phyloP scores from a whole-genome alignment of 2,113 vertebrate species.

The Oreocharis arfaki region DNA sequence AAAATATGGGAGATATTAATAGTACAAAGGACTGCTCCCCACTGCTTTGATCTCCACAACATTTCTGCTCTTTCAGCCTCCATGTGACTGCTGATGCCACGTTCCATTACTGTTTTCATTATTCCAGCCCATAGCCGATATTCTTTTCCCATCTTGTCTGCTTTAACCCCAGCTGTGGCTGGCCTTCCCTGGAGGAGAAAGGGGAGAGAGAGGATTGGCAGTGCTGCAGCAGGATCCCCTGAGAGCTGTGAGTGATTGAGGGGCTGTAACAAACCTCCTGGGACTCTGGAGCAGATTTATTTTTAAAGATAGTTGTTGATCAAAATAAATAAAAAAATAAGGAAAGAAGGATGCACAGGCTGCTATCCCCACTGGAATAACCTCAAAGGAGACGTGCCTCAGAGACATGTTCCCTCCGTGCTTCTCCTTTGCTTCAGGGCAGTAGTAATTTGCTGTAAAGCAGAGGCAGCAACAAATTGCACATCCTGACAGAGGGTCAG shows the following conservation, averaged over 20 bases:
- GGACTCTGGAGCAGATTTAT: background rate
- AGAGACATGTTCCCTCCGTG: background rate
- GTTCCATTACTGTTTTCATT: constrained; percentile 38
- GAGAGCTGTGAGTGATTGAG: background rate
- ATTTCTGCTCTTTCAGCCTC: constrained; percentile 48
- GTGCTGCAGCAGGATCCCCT: background rate
- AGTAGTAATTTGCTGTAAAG: constrained; percentile 11
- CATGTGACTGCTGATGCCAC: background rate
- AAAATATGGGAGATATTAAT: constrained; percentile 61
- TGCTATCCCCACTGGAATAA: background rate
- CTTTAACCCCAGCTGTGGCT: background rate
- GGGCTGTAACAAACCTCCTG: background rate
- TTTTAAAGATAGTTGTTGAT: constrained; percentile 12
- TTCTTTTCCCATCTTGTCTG: background rate
- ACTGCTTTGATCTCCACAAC: constrained; percentile 58
- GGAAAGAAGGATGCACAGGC: background rate
- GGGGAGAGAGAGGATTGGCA: background rate
- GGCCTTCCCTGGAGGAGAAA: background rate
- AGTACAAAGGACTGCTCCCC: constrained; percentile 47
- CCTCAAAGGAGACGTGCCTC: background rate
- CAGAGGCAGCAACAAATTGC: constrained; percentile 25
- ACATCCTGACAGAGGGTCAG: constrained; percentile 9
- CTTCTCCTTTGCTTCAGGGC: constrained; percentile 4
- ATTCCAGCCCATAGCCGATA: background rate
- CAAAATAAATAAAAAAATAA: background rate